Evolutionary conservation across 2,113 vertebrate genomes (phyloP).

Genomic region (Cyanoderma ruficeps): DNA sequence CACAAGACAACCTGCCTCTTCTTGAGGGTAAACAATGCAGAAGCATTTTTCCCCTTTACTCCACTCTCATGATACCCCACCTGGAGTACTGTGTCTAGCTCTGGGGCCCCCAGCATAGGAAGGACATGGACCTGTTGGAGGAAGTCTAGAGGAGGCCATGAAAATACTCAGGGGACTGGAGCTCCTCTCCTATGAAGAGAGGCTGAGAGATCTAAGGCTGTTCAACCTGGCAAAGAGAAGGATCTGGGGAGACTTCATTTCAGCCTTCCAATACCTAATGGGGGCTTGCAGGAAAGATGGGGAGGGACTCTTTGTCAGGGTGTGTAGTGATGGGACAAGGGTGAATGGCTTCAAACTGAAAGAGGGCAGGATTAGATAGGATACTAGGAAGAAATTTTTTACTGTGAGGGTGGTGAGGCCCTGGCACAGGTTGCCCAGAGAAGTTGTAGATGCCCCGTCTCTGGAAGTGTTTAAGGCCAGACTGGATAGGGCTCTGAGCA

Average conservation of each 20-base stretch:
- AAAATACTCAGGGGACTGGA: background rate
- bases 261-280: background rate
- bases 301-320: background rate
- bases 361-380: background rate
- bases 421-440: too few relatives aligned
- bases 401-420: too few relatives aligned
- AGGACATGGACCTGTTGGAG: background rate
- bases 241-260: background rate
- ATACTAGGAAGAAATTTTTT: too few relatives aligned
- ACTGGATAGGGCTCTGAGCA: too few relatives aligned
- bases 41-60: background rate
- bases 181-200: background rate
- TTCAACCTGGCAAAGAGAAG: background rate
- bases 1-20: background rate
- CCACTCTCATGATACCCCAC: background rate
- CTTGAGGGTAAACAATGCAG: background rate
- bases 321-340: background rate
- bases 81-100: background rate
- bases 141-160: background rate
- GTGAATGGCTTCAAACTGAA: background rate
- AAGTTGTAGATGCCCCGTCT: too few relatives aligned
- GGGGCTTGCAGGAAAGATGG: background rate
- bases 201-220: background rate
- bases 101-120: background rate
- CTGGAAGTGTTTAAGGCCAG: too few relatives aligned